phyloP scores from a whole-genome alignment of 2,113 vertebrate species.

The Phoxinus phoxinus region DNA sequence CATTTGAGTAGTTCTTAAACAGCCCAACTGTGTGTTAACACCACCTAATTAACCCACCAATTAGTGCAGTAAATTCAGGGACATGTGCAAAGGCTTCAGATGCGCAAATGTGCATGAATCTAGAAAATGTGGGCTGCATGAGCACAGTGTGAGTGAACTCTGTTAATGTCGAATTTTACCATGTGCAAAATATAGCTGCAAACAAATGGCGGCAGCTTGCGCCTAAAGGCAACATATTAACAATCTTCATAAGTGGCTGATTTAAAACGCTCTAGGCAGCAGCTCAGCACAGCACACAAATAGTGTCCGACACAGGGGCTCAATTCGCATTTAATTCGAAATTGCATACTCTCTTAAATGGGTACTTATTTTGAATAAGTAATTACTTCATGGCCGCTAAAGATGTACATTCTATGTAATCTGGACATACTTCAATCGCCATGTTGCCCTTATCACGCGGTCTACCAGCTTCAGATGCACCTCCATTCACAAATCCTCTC shows the following conservation, averaged over 20 bases:
- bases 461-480: too few relatives aligned
- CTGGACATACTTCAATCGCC: too few relatives aligned
- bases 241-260: background rate
- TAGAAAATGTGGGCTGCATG: background rate
- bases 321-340: background rate
- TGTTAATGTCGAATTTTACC: background rate
- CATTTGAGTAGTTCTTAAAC: background rate
- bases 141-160: background rate
- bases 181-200: background rate
- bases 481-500: too few relatives aligned
- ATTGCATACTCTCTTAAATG: too few relatives aligned
- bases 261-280: background rate
- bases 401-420: too few relatives aligned
- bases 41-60: background rate
- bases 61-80: background rate
- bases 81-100: conserved; percentile 1
- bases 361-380: too few relatives aligned
- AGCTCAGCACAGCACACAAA: background rate
- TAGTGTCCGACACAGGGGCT: background rate
- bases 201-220: background rate
- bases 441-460: too few relatives aligned
- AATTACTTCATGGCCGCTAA: too few relatives aligned
- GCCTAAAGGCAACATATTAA: background rate
- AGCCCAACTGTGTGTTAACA: background rate
- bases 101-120: background rate